Evolutionary conservation across 2,888 invertebrate species (phyloP).

Genomic region (Eupithecia tripunctaria): DNA sequence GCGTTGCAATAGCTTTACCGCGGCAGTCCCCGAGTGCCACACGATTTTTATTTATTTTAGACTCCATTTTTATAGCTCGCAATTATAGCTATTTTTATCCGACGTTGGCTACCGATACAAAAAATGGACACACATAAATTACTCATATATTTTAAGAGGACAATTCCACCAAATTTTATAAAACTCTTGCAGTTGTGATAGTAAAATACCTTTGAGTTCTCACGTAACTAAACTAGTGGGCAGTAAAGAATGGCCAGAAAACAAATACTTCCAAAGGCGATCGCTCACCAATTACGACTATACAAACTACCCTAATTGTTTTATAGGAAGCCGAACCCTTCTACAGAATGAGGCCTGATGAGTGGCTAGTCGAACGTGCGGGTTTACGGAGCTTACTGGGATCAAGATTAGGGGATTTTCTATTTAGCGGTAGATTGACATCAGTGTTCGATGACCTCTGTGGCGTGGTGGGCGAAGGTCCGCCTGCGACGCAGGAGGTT

Average conservation of each 20-base stretch:
- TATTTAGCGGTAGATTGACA: not conserved
- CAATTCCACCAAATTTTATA: too few relatives aligned
- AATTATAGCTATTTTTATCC: too few relatives aligned
- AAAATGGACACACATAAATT: too few relatives aligned
- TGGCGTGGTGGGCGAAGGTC: too few relatives aligned
- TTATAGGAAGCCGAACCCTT: constrained; percentile 40
- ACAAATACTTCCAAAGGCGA: constrained; percentile 38
- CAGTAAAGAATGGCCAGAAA: constrained; percentile 1
- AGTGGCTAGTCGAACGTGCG: constrained; percentile 17
- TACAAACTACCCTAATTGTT: constrained; percentile 49
- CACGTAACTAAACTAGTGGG: not conserved
- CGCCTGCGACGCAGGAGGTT: too few relatives aligned
- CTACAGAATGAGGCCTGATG: constrained; percentile 43
- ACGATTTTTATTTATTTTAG: too few relatives aligned
- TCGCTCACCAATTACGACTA: constrained; percentile 43
- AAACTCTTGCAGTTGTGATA: not conserved
- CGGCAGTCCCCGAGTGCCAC: too few relatives aligned
- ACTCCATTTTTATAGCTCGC: too few relatives aligned
- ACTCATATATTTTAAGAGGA: too few relatives aligned
- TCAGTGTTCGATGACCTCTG: not conserved
- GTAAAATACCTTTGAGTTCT: not conserved
- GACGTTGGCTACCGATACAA: too few relatives aligned
- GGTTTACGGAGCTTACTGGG: not conserved
- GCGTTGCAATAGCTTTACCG: too few relatives aligned
- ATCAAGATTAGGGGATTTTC: constrained; percentile 1